Evolutionary conservation across 2,797 vertebrate species (phyloP).

Genomic region (Rhodeus uyekii): DNA sequence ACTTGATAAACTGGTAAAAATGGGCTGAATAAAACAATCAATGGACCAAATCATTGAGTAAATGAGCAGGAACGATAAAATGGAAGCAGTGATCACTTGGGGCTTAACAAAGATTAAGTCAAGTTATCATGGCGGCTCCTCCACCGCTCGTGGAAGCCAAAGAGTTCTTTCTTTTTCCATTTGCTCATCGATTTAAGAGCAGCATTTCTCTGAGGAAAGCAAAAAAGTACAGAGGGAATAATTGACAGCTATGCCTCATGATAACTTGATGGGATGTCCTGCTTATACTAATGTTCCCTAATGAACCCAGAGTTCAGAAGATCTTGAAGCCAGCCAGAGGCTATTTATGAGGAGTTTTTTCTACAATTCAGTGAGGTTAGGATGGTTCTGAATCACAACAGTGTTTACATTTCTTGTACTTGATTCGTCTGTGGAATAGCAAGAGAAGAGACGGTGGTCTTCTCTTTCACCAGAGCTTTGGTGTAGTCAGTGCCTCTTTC

Average conservation of each 20-base stretch:
- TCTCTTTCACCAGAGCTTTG: not conserved
- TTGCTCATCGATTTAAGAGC: constrained; percentile 17
- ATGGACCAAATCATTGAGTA: not conserved
- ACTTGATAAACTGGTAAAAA: constrained; percentile 18
- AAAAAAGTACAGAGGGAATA: not conserved
- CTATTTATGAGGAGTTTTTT: not conserved
- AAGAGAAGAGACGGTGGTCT: not conserved
- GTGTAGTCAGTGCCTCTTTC: not conserved
- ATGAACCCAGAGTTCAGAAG: not conserved
- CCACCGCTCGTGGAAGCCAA: not conserved
- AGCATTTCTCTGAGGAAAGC: not conserved
- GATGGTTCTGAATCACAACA: constrained; percentile 14
- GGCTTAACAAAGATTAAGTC: constrained; percentile 6
- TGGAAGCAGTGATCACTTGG: not conserved
- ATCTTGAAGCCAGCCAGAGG: not conserved
- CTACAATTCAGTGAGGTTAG: not conserved
- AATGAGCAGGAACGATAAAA: constrained; percentile 7
- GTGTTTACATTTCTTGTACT: constrained; percentile 16
- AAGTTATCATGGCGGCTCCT: not conserved
- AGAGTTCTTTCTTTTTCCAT: constrained; percentile 16
- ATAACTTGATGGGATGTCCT: constrained; percentile 3
- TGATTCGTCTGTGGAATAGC: not conserved
- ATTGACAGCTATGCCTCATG: constrained; percentile 23
- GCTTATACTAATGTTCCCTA: not conserved
- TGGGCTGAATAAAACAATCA: constrained; percentile 14